Conservation (phyloP, 2,888 invertebrate species). For the Hydraecia micacea region DNA sequence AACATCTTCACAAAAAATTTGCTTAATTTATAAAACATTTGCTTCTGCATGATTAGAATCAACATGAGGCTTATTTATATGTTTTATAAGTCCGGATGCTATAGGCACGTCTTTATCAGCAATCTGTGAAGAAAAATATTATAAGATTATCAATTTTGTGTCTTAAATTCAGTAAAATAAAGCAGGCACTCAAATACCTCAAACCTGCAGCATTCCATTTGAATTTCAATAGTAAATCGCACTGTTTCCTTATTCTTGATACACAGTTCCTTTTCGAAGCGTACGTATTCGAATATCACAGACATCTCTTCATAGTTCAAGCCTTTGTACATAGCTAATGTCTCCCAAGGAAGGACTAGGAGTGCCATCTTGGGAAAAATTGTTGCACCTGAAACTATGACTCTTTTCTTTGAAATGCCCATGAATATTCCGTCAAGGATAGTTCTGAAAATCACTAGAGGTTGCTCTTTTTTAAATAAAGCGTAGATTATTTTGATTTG, state of each 20-base stretch:
- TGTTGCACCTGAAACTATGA: neutral
- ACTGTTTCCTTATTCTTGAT: neutral
- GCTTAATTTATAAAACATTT: too few species aligned
- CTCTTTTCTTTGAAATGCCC: neutral
- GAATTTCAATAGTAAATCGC: neutral
- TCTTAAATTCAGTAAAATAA: neutral
- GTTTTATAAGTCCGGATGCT: neutral
- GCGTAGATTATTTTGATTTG: neutral
- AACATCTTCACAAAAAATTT: neutral
- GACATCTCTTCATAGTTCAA: neutral
- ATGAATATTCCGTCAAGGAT: slow-evolving; percentile 1
- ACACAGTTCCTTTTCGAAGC: neutral
- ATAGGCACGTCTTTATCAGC: neutral
- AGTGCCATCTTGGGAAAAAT: slow-evolving; percentile 6
- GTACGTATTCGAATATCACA: slow-evolving; percentile 3
- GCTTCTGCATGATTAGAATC: neutral
- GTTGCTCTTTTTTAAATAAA: neutral
- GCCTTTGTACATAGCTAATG: slow-evolving; percentile 27
- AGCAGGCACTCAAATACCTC: neutral
- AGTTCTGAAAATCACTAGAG: neutral
- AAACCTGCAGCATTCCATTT: neutral
- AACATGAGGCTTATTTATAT: neutral
- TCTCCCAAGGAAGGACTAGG: slow-evolving; percentile 1
- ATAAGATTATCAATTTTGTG: neutral
- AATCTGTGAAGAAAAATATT: neutral